Evolutionary conservation across 2,888 invertebrate genomes (phyloP).

Genomic region (Lycaena phlaeas): DNA sequence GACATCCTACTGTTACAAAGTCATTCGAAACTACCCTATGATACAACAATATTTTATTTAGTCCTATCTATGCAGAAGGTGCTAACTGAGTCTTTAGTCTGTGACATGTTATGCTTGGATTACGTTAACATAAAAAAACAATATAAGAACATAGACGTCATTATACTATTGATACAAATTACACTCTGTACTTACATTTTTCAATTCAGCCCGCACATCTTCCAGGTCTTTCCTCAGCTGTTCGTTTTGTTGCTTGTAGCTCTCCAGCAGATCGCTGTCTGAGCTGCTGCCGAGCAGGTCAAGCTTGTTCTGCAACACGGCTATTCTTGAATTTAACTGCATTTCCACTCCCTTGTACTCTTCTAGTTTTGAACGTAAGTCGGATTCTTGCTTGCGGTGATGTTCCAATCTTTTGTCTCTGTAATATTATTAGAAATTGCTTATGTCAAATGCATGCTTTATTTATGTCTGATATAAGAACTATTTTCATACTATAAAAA

Average conservation of each 20-base stretch:
- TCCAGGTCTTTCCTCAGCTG: constrained; percentile 42
- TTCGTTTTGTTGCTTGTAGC: constrained; percentile 48
- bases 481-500: too few species aligned
- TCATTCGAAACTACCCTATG: too few species aligned
- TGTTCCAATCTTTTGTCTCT: constrained; percentile 58
- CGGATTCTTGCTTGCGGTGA: constrained; percentile 53
- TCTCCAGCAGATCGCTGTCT: too few species aligned
- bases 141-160: too few species aligned
- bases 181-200: constrained; percentile 44
- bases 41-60: too few species aligned
- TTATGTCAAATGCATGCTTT: background rate
- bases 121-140: too few species aligned
- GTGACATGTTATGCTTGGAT: too few species aligned
- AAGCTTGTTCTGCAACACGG: constrained; percentile 50
- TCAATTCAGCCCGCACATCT: constrained; percentile 44
- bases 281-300: constrained; percentile 41
- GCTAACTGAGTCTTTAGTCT: too few species aligned
- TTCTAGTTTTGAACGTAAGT: constrained; percentile 45
- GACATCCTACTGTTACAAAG: too few species aligned
- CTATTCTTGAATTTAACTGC: constrained; percentile 50
- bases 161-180: too few species aligned
- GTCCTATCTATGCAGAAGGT: too few species aligned
- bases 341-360: constrained; percentile 54
- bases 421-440: constrained; percentile 13
- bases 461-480: too few species aligned